Evolutionary conservation across 1,140 invertebrate species (phyloP), one percentile per base, ranked within the genome.

Genomic region (Luehdorfia chinensis): DNA sequence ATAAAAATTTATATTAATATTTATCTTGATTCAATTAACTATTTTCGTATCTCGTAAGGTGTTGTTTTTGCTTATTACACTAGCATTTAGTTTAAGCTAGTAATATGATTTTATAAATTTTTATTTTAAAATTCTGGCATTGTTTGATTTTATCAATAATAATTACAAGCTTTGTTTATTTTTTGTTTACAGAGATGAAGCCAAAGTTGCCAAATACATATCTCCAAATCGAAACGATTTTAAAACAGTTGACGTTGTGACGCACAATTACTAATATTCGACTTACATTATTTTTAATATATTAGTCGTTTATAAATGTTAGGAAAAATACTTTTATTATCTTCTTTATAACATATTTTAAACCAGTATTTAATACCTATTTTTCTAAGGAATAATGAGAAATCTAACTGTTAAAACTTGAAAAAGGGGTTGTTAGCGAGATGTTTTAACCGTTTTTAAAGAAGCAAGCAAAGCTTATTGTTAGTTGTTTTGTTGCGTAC

Each of bases 131-230:
- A n/a, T n/a, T n/a, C n/a, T n/a, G n/a, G n/a, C n/a, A n/a, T n/a
- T n/a, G n/a, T n/a, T n/a, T n/a, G n/a, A n/a, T n/a, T n/a, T n/a
- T n/a, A n/a, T n/a, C n/a, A n/a, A n/a, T n/a, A n/a, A n/a, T n/a
- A n/a, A n/a, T n/a, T n/a, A n/a, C n/a, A n/a, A n/a, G n/a, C n/a
- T n/a, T n/a, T n/a, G n/a, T n/a, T 21, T 21, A 21, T 3, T 21
- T 61, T 57, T 64, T 44, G 47, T 58, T 84, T 84, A 45, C 81
- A 85, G 81, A 83, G 74, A 85, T 83, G 78, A 78, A 77, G 68
- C 68, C 63, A 55, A 79, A 75, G 45, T 58, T 66, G 57, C 19
- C 62, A 48, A 64, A 58, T 51, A 55, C 61, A 47, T 66, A 51
- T 55, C 57, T 66, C 53, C 64, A 69, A 49, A 61, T 58, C 55